These are phyloP conservation scores for Achlya flavicornis DNA, from an alignment of 2,888 invertebrate genomes.

Conservation along the genomic window DNA sequence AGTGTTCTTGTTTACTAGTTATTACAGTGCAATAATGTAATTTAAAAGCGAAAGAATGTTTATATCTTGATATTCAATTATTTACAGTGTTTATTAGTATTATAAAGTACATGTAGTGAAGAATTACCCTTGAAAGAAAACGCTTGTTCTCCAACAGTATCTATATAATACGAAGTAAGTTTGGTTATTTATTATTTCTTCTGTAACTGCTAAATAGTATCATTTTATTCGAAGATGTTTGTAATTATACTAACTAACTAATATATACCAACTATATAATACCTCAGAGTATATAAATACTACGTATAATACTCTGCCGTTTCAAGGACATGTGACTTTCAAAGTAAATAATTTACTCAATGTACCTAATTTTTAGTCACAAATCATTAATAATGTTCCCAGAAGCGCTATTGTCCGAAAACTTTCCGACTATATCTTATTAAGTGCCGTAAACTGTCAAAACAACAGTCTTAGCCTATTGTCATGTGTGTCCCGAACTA, in stretches of 20 bases:
- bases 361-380: background rate
- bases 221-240: too few relatives aligned
- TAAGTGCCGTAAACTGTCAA: constrained; percentile 10
- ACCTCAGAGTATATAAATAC: too few relatives aligned
- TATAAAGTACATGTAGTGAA: background rate
- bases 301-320: too few relatives aligned
- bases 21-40: background rate
- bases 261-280: too few relatives aligned
- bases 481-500: background rate
- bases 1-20: constrained; percentile 7
- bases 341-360: too few relatives aligned
- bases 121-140: too few relatives aligned
- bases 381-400: background rate
- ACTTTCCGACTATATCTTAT: constrained; percentile 9
- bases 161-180: too few relatives aligned
- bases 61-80: background rate
- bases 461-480: constrained; percentile 8
- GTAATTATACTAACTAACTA: too few relatives aligned
- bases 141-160: too few relatives aligned
- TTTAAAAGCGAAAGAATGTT: background rate
- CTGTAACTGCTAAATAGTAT: too few relatives aligned
- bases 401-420: background rate
- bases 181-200: too few relatives aligned
- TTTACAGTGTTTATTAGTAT: background rate
- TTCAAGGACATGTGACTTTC: too few relatives aligned